Base-by-base conservation (phyloP, 2,113 vertebrate genomes). In the Notothenia rossii region DNA sequence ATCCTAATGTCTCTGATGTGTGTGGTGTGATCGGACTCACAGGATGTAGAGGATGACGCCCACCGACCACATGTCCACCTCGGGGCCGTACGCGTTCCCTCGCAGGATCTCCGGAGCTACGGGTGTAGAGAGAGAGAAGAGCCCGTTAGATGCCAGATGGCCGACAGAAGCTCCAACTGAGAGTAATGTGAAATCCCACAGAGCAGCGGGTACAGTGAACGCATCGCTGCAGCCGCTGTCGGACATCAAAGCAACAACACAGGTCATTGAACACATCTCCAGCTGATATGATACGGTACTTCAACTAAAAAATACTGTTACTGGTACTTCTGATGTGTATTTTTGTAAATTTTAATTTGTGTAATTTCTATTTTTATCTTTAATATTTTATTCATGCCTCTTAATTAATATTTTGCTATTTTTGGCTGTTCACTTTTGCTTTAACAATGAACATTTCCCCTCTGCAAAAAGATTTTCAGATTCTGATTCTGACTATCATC, bases 21-120 rank as follows among this genome's bases (percentile, higher is more conserved):
- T 25, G 25, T 25, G 25, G 79, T 20, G 68, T 50, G 56, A 17
- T 40, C 7, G 46, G 7, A 96, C 97, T 97, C 94, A 98, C 96
- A 97, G 91, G 91, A 98, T 98, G 91, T 97, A 98, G 59, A 97
- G 94, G 92, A 98, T 97, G 88, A 97, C 96, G 0, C 96, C 97
- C 89, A 98, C 95, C 0, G 96, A 97, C 97, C 97, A 98, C 96
- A 97, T 96, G 87, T 98, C 97, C 87, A 98, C 97, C 81, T 97
- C 96, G 0, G 96, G 95, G 1, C 97, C 97, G 0, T 97, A 97
- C 0, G 95, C 94, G 2, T 96, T 95, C 49, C 96, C 96, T 5
- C 96, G 91, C 79, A 97, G 95, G 79, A 98, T 95, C 87, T 98
- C 97, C 0, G 97, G 97, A 74, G 97, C 97, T 98, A 92, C 50